phyloP scores from a whole-genome alignment of 2,113 vertebrate species.

The Edolisoma coerulescens region DNA sequence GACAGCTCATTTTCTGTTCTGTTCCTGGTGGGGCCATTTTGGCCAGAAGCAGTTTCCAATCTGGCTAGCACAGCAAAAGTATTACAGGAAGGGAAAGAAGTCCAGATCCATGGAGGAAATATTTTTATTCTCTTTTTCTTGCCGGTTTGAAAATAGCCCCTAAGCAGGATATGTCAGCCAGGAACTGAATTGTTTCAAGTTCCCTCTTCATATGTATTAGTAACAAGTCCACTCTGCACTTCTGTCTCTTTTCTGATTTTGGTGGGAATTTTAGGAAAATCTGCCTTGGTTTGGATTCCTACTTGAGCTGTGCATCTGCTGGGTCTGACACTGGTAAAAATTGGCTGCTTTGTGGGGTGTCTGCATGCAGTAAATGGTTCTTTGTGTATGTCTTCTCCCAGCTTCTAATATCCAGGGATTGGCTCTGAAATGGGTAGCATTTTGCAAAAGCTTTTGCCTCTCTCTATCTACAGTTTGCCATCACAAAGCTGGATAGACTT shows the following conservation, averaged over 20 bases:
- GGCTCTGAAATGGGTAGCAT: neutral
- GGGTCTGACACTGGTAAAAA: neutral
- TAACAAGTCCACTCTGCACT: neutral
- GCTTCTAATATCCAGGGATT: neutral
- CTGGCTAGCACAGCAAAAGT: neutral
- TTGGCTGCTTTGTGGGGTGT: neutral
- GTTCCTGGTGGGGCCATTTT: neutral
- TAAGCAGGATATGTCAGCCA: neutral
- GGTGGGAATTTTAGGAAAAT: neutral
- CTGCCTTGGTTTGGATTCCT: neutral
- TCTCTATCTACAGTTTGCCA: neutral
- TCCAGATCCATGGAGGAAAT: conserved; percentile 19
- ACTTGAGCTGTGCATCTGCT: neutral
- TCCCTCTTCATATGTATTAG: neutral
- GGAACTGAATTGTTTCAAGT: neutral
- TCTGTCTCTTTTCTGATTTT: neutral
- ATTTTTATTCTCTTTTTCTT: conserved; percentile 26
- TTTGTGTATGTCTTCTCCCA: neutral
- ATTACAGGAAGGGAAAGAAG: conserved; percentile 7
- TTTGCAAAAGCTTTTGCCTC: neutral
- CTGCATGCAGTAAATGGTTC: neutral
- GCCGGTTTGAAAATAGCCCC: neutral
- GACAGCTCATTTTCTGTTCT: conserved; percentile 12
- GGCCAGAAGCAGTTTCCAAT: conserved; percentile 29
- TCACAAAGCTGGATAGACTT: neutral